phyloP scores from a whole-genome alignment of 2,888 invertebrate species.

The Macaria liturata region DNA sequence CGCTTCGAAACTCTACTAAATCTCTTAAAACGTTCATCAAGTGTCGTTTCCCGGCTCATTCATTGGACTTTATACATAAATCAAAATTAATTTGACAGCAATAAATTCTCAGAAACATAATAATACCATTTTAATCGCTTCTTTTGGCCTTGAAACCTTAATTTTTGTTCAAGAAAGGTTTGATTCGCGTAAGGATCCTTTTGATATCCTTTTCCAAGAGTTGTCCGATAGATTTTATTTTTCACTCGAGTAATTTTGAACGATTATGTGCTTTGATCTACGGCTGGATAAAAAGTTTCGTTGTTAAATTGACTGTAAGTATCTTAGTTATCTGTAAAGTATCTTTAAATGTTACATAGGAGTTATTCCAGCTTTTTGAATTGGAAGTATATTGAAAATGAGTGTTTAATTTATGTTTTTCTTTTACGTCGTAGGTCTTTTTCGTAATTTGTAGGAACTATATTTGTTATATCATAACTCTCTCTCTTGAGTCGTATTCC shows the following conservation, averaged over 20 bases:
- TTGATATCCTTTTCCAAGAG: conserved; percentile 29
- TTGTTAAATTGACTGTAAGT: conserved; percentile 17
- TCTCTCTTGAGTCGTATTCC: too few relatives aligned
- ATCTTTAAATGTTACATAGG: conserved; percentile 1
- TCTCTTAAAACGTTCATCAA: background rate
- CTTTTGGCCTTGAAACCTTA: conserved; percentile 10
- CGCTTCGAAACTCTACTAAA: background rate
- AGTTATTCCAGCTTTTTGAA: background rate
- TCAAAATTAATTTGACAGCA: conserved; percentile 21
- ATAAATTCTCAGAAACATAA: conserved; percentile 19
- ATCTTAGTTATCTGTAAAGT: background rate
- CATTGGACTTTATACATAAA: conserved; percentile 10
- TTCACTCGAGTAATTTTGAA: conserved; percentile 26
- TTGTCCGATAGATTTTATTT: conserved; percentile 27
- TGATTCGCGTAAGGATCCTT: conserved; percentile 13
- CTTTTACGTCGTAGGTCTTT: too few relatives aligned
- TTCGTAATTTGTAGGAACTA: too few relatives aligned
- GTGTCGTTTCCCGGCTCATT: conserved; percentile 1
- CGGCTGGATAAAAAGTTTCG: conserved; percentile 14
- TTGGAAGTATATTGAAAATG: background rate
- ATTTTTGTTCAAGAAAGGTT: conserved; percentile 16
- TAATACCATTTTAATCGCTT: conserved; percentile 16
- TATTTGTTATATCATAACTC: too few relatives aligned
- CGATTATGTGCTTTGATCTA: conserved; percentile 28
- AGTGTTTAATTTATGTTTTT: too few relatives aligned